These are phyloP conservation scores for Carollia perspicillata DNA, from an alignment of 2,113 vertebrate species.

Conservation along the genomic window DNA sequence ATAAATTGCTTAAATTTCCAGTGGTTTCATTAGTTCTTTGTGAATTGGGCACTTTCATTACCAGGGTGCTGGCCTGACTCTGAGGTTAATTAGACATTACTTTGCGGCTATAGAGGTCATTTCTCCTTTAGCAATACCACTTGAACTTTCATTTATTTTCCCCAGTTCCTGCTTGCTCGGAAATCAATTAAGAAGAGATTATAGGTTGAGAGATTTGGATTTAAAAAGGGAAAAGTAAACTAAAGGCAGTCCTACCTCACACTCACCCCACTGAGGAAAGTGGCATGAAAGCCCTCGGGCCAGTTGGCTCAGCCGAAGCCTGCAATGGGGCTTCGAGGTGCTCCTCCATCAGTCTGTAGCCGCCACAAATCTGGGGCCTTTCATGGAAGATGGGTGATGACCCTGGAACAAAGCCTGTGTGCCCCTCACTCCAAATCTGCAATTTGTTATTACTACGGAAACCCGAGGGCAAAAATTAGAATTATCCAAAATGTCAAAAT, in stretches of 20 bases:
- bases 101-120: neutral
- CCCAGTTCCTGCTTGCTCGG: slow-evolving; percentile 5
- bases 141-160: slow-evolving; percentile 43
- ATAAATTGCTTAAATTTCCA: neutral
- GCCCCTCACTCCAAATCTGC: neutral
- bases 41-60: neutral
- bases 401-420: neutral
- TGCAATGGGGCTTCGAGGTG: neutral
- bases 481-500: neutral
- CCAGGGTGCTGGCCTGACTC: neutral
- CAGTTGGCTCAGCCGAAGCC: neutral
- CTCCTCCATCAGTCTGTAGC: neutral
- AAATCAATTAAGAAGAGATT: slow-evolving; percentile 47
- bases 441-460: neutral
- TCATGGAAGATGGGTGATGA: neutral
- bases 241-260: neutral
- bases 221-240: neutral
- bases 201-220: neutral
- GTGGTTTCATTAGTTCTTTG: neutral
- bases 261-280: neutral
- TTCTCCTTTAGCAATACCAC: neutral
- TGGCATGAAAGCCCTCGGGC: neutral
- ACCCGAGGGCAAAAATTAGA: neutral
- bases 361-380: neutral
- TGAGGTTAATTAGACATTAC: slow-evolving; percentile 19